Evolutionary conservation across 2,797 vertebrate species (phyloP), one percentile per base, ranked within the genome.

Genomic region (Xyrichtys novacula): DNA sequence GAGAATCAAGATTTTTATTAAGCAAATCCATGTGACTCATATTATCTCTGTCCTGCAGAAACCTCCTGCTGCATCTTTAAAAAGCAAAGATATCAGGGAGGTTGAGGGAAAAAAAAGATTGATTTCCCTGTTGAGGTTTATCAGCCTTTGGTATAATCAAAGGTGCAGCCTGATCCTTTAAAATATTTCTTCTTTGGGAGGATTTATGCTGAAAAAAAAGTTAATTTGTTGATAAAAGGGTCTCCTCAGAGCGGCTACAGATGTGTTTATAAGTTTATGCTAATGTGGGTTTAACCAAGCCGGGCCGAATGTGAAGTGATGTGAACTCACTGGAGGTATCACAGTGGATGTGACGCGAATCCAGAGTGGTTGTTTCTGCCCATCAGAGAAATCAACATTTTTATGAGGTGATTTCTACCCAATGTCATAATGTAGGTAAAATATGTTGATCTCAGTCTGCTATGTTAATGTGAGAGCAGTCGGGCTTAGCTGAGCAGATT

Each of bases 371-470:
- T 8, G 47, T 70, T 68, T 74, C 46, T 73, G 58, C 60, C 71
- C 89, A 74, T 89, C 78, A 75, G 86, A 89, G 81, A 84, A 88
- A 90, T 88, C 85, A 85, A 80, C 83, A 72, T 74, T 88, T 88
- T 87, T 77, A 87, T 73, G 80, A 82, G 75, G 67, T 82, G 76
- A 80, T 85, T 81, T 84, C 69, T 75, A 76, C 75, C 70, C 78
- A 68, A 22, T 65, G 65, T 84, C 71, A 81, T 78, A 72, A 81
- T 74, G 57, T 78, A 80, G 80, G 58, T 65, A 68, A 85, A 91
- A 85, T 80, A 88, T 85, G 80, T 87, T 87, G 80, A 85, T 90
- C 65, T 70, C 68, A 69, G 77, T 73, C 76, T 71, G 61, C 77
- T 64, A 49, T 85, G 87, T 85, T 83, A 86, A 89, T 90, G 75